Conservation (phyloP, 2,888 invertebrate species). For the Cabera pusaria region DNA sequence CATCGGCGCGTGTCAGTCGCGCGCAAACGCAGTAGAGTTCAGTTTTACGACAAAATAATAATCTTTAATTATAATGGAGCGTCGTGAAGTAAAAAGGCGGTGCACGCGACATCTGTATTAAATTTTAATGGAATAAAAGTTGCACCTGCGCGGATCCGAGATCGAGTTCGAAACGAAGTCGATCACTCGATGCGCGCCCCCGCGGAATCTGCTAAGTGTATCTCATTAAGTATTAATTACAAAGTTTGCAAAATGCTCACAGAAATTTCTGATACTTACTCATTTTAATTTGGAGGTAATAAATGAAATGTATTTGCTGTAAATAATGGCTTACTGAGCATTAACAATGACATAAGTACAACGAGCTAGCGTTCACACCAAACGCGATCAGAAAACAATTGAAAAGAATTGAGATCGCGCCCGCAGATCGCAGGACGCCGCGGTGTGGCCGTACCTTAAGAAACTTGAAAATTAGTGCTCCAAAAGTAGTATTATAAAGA, state of each 20-base stretch:
- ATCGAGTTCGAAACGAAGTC: constrained; percentile 53
- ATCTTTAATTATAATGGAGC: constrained; percentile 79
- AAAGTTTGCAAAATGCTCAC: constrained; percentile 39
- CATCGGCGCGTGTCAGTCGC: constrained; percentile 64
- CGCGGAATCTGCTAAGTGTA: constrained; percentile 58
- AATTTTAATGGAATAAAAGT: constrained; percentile 74
- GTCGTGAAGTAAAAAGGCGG: constrained; percentile 71
- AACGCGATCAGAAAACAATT: too few relatives aligned
- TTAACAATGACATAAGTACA: too few relatives aligned
- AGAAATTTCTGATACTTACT: constrained; percentile 31
- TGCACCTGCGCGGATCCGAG: constrained; percentile 68
- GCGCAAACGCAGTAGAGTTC: constrained; percentile 48
- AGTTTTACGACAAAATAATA: constrained; percentile 79
- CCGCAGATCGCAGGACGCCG: too few relatives aligned
- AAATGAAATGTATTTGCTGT: constrained; percentile 3
- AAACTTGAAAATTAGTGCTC: too few relatives aligned
- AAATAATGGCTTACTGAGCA: too few relatives aligned
- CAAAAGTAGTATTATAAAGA: too few relatives aligned
- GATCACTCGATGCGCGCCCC: constrained; percentile 53
- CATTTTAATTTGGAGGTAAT: constrained; percentile 31
- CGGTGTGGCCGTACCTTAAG: too few relatives aligned
- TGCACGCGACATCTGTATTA: constrained; percentile 81
- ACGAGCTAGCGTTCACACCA: too few relatives aligned
- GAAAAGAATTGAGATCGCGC: too few relatives aligned
- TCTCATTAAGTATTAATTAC: constrained; percentile 71